phyloP scores from a whole-genome alignment of 2,113 vertebrate genomes.

The Beaufortia kweichowensis region DNA sequence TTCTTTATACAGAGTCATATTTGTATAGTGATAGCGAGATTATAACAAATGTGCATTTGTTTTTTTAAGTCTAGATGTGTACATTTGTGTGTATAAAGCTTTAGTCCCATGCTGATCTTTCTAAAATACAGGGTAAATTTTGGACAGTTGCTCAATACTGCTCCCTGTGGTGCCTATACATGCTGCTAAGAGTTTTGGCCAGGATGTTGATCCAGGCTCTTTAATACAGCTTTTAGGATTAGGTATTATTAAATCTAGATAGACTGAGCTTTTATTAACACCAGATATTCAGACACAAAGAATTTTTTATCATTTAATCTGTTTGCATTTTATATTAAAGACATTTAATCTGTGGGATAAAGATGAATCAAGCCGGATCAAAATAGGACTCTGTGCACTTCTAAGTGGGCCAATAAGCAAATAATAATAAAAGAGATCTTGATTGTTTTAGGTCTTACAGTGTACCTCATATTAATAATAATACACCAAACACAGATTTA shows the following conservation, averaged over 20 bases:
- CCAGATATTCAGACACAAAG: neutral
- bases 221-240: neutral
- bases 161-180: neutral
- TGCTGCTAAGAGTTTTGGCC: constrained; percentile 1
- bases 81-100: too few relatives aligned
- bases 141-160: neutral
- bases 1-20: too few relatives aligned
- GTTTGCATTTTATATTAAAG: neutral
- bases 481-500: too few relatives aligned
- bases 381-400: neutral
- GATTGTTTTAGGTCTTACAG: too few relatives aligned
- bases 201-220: neutral
- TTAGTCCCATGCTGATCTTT: too few relatives aligned
- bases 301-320: neutral
- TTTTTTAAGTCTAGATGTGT: too few relatives aligned
- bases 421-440: neutral
- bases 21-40: too few relatives aligned
- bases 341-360: neutral
- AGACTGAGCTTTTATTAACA: neutral
- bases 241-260: neutral
- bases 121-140: too few relatives aligned
- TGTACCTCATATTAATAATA: too few relatives aligned
- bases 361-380: neutral
- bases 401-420: neutral
- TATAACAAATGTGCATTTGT: too few relatives aligned